Evolutionary conservation across 2,797 vertebrate species (phyloP).

Genomic region (Columba guinea): DNA sequence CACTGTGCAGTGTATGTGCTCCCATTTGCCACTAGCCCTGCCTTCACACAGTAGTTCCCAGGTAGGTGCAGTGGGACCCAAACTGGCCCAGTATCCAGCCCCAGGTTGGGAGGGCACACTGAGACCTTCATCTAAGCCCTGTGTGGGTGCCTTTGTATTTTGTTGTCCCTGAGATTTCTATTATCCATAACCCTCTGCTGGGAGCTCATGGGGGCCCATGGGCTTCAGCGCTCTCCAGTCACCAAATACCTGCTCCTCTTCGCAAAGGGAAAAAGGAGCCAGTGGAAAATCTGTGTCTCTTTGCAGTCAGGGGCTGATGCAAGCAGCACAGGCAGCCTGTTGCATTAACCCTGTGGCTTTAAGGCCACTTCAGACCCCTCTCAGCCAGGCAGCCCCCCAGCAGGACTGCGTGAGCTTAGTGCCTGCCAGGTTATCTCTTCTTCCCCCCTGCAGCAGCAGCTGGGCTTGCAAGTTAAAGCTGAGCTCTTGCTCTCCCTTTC

Average conservation of each 20-base stretch:
- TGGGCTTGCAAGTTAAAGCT: background rate
- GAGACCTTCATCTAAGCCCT: background rate
- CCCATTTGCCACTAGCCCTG: accelerated
- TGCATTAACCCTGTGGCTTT: background rate
- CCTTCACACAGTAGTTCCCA: background rate
- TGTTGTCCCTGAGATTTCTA: background rate
- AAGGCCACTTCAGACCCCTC: background rate
- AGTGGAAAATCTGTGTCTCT: background rate
- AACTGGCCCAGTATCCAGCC: background rate
- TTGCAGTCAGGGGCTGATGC: background rate
- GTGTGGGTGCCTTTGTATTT: accelerated
- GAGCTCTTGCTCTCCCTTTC: background rate
- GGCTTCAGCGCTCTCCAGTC: background rate
- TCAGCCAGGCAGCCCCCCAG: background rate
- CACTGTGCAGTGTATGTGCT: accelerated
- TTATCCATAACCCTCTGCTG: background rate
- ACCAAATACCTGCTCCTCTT: background rate
- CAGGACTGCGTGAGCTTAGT: too few species aligned
- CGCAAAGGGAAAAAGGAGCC: background rate
- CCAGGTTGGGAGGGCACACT: accelerated
- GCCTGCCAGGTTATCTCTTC: accelerated
- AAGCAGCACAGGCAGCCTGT: background rate
- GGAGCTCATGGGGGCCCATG: background rate
- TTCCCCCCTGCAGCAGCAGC: background rate
- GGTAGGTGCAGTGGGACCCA: accelerated